Evolutionary conservation across 2,113 vertebrate genomes (phyloP), one percentile per base, ranked within the genome.

Genomic region (Pontoporia blainvillei): DNA sequence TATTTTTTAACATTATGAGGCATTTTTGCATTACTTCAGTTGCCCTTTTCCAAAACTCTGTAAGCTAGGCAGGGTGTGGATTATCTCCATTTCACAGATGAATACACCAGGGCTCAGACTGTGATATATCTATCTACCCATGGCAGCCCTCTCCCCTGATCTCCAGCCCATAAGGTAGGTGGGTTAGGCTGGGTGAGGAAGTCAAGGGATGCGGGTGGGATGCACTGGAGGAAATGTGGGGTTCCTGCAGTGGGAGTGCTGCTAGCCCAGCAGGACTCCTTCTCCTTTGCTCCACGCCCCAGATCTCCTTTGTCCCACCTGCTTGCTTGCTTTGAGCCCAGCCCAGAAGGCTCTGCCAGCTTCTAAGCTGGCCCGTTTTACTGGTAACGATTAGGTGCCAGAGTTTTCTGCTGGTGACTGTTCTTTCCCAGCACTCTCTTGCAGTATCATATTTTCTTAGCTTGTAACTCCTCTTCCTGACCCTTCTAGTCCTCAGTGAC

Each of bases 391-490:
- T 8, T 46, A 18, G 66, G 67, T 93, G 95, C 94, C 96, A 97
- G 89, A 66, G 44, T 86, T 96, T 97, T 97, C 73, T 95, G 96
- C 97, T 97, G 88, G 76, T 97, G 91, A 73, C 91, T 91, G 90
- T 92, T 93, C 73, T 97, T 97, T 95, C 95, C 86, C 57, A 9
- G 90, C 54, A 69, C 64, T 97, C 83, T 78, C 73, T 62, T 39
- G 59, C 9, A 54, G 72, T 97, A 82, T 97, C 95, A 27, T 84
- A 84, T 97, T 97, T 96, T 97, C 96, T 97, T 96, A 97, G 64
- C 93, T 96, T 97, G 95, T 97, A 95, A 95, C 46, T 91, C 61
- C 81, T 97, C 90, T 97, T 88, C 92, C 92, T 96, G 81, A 97
- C 91, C 85, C 61, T 64, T 83, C 64, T 44, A 10, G 23, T 89